These are phyloP conservation scores for Tetranychus piercei DNA, from an alignment of 2,888 invertebrate genomes.

Conservation along the genomic window DNA sequence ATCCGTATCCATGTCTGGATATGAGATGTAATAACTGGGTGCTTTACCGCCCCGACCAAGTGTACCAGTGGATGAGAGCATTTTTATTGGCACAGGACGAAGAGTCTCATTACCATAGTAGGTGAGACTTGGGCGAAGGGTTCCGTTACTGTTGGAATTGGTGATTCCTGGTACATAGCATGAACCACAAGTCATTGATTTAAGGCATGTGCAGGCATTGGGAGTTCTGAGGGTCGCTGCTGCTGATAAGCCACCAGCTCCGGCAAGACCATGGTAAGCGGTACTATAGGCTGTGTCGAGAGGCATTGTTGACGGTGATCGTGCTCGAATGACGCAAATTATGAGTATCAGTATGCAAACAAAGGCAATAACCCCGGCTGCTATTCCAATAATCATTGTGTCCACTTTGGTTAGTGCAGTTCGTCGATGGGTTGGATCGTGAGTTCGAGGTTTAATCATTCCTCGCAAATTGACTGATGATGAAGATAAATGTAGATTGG, in stretches of 20 bases:
- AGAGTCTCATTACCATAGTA: background rate
- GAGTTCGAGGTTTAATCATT: background rate
- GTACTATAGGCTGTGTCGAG: background rate
- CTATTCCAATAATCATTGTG: slow-evolving; percentile 81
- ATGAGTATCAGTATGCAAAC: slow-evolving; percentile 68
- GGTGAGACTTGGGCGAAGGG: background rate
- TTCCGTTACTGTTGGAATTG: background rate
- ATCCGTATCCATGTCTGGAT: too few relatives aligned
- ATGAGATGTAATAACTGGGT: too few relatives aligned
- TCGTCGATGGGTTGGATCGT: background rate
- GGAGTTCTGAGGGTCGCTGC: background rate
- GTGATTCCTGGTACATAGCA: background rate
- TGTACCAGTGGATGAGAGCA: too few relatives aligned
- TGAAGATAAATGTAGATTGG: slow-evolving; percentile 15
- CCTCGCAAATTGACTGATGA: background rate
- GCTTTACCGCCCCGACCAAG: too few relatives aligned
- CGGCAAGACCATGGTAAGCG: background rate
- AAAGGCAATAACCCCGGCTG: slow-evolving; percentile 75
- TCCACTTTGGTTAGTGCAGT: slow-evolving; percentile 54
- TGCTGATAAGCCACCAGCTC: background rate
- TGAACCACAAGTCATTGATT: background rate
- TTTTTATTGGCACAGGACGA: too few relatives aligned
- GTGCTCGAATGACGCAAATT: slow-evolving; percentile 47
- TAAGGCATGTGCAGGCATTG: background rate
- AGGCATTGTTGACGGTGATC: background rate